Evolutionary conservation across 2,113 vertebrate species (phyloP).

Genomic region (Strix aluco): DNA sequence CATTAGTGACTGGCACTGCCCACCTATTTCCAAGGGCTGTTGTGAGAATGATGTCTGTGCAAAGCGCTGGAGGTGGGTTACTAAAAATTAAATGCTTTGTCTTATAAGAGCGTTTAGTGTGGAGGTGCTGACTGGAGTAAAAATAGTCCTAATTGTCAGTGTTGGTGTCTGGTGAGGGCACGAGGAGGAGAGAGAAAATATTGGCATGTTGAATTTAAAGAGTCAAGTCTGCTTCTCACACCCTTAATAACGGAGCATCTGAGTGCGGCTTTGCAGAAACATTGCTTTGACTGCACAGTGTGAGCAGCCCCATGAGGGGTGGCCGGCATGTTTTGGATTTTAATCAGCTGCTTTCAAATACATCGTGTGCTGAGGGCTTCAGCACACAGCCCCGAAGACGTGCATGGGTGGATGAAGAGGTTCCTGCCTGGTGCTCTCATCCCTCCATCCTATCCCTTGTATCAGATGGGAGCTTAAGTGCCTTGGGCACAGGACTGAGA

Average conservation of each 20-base stretch:
- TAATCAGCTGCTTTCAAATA: neutral
- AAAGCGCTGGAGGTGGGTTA: neutral
- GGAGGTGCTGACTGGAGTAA: neutral
- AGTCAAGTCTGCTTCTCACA: neutral
- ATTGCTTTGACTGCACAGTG: accelerated
- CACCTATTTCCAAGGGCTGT: neutral
- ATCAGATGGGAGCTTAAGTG: neutral
- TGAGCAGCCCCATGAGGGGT: neutral
- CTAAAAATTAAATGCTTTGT: neutral
- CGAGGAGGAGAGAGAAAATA: neutral
- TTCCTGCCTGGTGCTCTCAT: neutral
- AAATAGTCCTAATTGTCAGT: neutral
- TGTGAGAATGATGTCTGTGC: neutral
- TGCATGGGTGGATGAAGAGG: neutral
- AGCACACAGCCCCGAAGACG: neutral
- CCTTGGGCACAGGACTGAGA: neutral
- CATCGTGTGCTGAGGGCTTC: neutral
- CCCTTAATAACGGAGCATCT: neutral
- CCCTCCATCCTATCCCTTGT: neutral
- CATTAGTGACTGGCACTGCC: neutral
- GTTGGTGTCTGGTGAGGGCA: neutral
- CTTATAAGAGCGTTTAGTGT: neutral
- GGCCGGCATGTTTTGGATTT: neutral
- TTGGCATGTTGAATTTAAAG: neutral
- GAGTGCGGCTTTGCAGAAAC: neutral